Evolutionary conservation across 2,113 vertebrate species (phyloP).

Genomic region (Entelurus aequoreus): DNA sequence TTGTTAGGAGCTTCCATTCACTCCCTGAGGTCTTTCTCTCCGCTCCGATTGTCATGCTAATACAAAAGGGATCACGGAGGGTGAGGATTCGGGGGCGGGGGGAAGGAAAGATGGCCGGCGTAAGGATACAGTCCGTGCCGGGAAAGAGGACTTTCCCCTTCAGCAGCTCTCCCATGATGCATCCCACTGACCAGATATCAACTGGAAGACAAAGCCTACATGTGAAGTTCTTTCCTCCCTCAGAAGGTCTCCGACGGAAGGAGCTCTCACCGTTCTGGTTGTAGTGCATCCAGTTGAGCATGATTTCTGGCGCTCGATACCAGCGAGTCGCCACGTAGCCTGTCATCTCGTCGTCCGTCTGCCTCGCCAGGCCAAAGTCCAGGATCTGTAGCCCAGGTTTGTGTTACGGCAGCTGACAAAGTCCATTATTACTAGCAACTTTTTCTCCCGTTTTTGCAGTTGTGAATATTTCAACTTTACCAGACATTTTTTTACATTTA

Average conservation of each 20-base stretch:
- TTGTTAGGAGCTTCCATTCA: slow-evolving; percentile 33
- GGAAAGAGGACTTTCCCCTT: slow-evolving; percentile 96
- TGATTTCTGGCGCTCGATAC: slow-evolving; percentile 97
- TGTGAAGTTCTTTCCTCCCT: neutral
- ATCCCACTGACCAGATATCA: slow-evolving; percentile 98
- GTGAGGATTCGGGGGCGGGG: slow-evolving; percentile 2
- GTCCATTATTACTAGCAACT: no score
- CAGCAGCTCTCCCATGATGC: slow-evolving; percentile 96
- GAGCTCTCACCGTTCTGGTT: slow-evolving; percentile 85
- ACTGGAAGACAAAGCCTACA: slow-evolving; percentile 71
- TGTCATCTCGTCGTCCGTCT: slow-evolving; percentile 97
- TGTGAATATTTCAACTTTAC: no score
- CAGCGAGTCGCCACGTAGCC: slow-evolving; percentile 96
- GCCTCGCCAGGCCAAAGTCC: slow-evolving; percentile 92
- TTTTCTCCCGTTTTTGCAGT: no score
- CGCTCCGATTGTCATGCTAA: slow-evolving; percentile 46
- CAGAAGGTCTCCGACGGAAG: neutral
- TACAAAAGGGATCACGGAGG: slow-evolving; percentile 17
- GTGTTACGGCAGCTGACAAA: no score
- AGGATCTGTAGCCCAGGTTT: slow-evolving; percentile 76
- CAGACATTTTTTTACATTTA: no score
- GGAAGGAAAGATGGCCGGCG: slow-evolving; percentile 3
- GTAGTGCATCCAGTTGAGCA: slow-evolving; percentile 99
- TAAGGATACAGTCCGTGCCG: slow-evolving; percentile 98
- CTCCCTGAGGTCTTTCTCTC: slow-evolving; percentile 1